Conservation (phyloP, 2,113 vertebrate genomes). For the Aptenodytes forsteri region DNA sequence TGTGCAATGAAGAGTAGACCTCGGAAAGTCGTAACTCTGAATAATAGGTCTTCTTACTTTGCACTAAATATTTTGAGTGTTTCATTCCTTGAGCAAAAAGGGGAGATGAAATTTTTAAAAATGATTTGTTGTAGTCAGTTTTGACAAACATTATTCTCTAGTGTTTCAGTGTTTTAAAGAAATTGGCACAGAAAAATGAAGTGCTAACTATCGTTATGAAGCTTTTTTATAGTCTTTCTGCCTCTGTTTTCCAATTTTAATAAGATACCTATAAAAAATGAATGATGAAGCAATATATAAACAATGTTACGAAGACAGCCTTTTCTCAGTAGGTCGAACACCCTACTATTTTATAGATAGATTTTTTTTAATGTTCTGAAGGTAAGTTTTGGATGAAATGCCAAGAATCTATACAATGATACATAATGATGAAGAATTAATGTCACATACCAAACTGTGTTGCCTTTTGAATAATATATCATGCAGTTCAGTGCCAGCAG, state of each 20-base stretch:
- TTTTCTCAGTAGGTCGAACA: not conserved
- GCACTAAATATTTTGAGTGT: not conserved
- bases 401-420: not conserved
- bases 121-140: slow-evolving; percentile 30
- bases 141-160: slow-evolving; percentile 23
- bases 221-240: slow-evolving; percentile 10
- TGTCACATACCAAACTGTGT: not conserved
- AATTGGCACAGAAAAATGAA: slow-evolving; percentile 45
- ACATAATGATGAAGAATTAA: slow-evolving; percentile 35
- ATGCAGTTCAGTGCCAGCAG: not conserved
- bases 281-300: slow-evolving; percentile 39
- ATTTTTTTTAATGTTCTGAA: not conserved
- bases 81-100: slow-evolving; percentile 12
- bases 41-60: not conserved
- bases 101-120: slow-evolving; percentile 10
- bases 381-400: slow-evolving; percentile 21
- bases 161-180: not conserved
- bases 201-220: not conserved
- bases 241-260: slow-evolving; percentile 47
- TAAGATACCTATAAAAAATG: slow-evolving; percentile 36
- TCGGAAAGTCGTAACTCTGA: not conserved
- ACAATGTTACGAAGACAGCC: not conserved
- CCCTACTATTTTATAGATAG: not conserved
- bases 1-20: not conserved
- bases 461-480: slow-evolving; percentile 9